Evolutionary conservation across 2,797 vertebrate species (phyloP), one percentile per base, ranked within the genome.

Genomic region (Chaenodraco wilsoni): DNA sequence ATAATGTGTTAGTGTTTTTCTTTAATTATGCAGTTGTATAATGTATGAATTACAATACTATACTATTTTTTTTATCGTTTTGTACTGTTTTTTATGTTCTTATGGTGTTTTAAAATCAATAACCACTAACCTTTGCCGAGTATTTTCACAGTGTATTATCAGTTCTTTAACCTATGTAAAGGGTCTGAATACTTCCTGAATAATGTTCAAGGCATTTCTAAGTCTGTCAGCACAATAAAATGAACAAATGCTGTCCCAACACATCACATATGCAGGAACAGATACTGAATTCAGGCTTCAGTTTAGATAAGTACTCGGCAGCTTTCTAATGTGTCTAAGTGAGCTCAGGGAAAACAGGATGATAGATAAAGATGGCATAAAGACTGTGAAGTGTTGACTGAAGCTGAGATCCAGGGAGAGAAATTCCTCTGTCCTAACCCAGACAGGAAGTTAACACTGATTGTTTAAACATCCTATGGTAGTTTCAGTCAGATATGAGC

Each of bases 381-480:
- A 46, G 33, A 6, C 19, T 12, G 4, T 10, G 14, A 21, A n/a
- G 14, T 74, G 76, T 7, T 55, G 23, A 61, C 48, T 64, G 33
- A 31, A n/a, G 12, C 52, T 45, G 5, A 79, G 72, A 71, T 46
- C 0, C 13, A 46, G 7, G 48, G 3, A 43, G 1, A 62, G 19
- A 3, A 9, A 44, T 37, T 75, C 70, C 31, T 14, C 37, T 43
- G 27, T 64, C 14, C 48, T 15, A 50, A 33, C 12, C 5, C 49
- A n/a, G n/a, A 31, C 27, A 48, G 73, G 78, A 79, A 62, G 74
- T 59, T 50, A n/a, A 44, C 27, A 17, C 2, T 41, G 44, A 60
- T n/a, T 74, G 45, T 51, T 3, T 75, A 68, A 84, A 79, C 19
- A 79, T 68, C 10, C 13, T 15, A 9, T 4, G 16, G 27, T n/a